Percentiles rank a stretch among this genome's conserved stretches.
Conservation (phyloP, 1,140 invertebrate genomes). For the Calliphora vicina region DNA sequence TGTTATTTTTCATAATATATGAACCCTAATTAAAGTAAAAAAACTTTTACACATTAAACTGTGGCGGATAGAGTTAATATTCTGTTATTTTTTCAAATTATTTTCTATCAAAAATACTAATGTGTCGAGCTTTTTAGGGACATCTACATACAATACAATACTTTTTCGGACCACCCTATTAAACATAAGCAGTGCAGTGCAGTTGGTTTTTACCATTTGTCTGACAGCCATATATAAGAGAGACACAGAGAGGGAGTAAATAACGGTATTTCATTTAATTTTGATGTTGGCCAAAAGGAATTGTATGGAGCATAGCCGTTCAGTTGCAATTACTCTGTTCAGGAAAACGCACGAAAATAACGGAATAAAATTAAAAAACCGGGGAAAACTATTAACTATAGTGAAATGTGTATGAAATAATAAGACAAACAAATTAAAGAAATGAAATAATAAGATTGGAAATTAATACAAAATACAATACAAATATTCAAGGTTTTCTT, state of each 20-base stretch:
- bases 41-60: too few species aligned
- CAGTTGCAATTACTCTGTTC: conserved; percentile 58
- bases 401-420: background rate
- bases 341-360: conserved; percentile 49
- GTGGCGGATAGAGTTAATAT: too few species aligned
- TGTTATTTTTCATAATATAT: too few species aligned
- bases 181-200: too few species aligned
- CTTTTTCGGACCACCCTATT: background rate
- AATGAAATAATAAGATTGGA: background rate
- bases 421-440: background rate
- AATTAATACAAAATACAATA: background rate
- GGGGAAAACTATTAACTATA: background rate
- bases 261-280: background rate
- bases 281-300: background rate
- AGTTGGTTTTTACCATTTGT: too few species aligned
- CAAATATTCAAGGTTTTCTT: conserved; percentile 12
- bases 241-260: background rate
- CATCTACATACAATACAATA: too few species aligned
- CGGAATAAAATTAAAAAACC: conserved; percentile 45
- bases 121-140: too few species aligned
- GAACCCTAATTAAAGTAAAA: too few species aligned
- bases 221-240: too few species aligned
- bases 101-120: background rate
- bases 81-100: background rate
- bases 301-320: conserved; percentile 16